A percentile compares a stretch with the other conserved stretches of the same genome.
These are phyloP conservation scores for Heliconius erato DNA, from an alignment of 2,888 invertebrate genomes.

Conservation along the genomic window DNA sequence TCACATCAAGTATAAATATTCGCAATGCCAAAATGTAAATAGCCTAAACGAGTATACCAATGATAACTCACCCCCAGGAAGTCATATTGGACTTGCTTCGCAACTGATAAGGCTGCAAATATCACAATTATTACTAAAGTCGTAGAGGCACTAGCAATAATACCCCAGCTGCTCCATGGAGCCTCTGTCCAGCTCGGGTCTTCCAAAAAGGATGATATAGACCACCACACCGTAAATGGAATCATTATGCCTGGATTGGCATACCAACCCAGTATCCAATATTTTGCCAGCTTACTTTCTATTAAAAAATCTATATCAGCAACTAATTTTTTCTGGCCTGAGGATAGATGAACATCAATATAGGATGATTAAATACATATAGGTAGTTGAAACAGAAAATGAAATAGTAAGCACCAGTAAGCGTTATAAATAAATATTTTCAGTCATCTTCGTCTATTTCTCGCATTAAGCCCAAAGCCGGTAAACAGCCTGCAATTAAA, in stretches of 20 bases:
- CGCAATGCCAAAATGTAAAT: slow-evolving; percentile 35
- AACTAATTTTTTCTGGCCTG: slow-evolving; percentile 71
- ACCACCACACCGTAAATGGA: slow-evolving; percentile 69
- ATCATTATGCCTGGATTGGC: slow-evolving; percentile 60
- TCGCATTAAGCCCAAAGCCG: not conserved
- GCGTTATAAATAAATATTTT: not conserved
- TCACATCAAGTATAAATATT: slow-evolving; percentile 46
- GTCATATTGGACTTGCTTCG: slow-evolving; percentile 74
- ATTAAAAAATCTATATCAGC: slow-evolving; percentile 76
- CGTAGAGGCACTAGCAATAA: slow-evolving; percentile 53
- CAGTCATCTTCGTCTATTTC: not conserved
- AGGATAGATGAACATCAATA: slow-evolving; percentile 25
- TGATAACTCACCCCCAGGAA: slow-evolving; percentile 55
- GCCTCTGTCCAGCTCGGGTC: slow-evolving; percentile 58
- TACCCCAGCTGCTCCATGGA: slow-evolving; percentile 60
- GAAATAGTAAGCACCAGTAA: too few relatives aligned
- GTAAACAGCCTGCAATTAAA: too few relatives aligned
- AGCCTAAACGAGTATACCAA: slow-evolving; percentile 27
- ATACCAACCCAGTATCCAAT: slow-evolving; percentile 74
- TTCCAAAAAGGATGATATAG: slow-evolving; percentile 50
- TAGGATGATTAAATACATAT: not conserved
- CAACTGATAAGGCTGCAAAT: slow-evolving; percentile 63
- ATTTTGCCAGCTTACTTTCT: slow-evolving; percentile 59
- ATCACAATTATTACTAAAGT: slow-evolving; percentile 56
- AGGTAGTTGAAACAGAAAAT: not conserved